Percentiles rank a stretch among this genome's conserved stretches.
Conservation (phyloP, 2,888 invertebrate genomes). For the Tiphia femorata region DNA sequence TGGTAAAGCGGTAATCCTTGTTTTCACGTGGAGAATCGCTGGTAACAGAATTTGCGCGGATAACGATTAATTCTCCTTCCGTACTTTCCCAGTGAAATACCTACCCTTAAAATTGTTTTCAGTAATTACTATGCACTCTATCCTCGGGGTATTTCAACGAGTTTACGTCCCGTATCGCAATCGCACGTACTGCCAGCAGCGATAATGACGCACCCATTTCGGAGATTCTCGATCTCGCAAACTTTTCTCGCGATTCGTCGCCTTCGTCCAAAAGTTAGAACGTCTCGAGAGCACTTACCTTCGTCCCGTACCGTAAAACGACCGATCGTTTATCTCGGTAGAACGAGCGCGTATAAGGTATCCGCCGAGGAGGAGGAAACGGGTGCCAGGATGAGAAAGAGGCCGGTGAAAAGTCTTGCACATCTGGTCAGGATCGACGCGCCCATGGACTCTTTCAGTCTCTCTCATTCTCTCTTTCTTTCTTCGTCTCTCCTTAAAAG, state of each 20-base stretch:
- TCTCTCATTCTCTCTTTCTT: slow-evolving; percentile 7
- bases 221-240: neutral
- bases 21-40: neutral
- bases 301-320: slow-evolving; percentile 11
- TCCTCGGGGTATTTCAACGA: no score
- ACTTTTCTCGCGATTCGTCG: slow-evolving; percentile 28
- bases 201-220: no score
- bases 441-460: no score
- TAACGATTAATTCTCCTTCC: neutral
- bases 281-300: neutral
- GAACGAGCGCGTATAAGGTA: slow-evolving; percentile 19
- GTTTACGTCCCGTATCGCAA: neutral
- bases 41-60: neutral
- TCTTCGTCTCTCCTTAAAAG: no score
- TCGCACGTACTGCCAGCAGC: no score
- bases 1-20: neutral
- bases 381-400: neutral
- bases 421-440: neutral
- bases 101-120: no score
- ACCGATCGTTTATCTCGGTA: slow-evolving; percentile 27
- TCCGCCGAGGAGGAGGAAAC: slow-evolving; percentile 6
- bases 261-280: slow-evolving; percentile 5
- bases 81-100: no score
- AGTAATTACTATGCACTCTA: no score
- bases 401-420: neutral